These are phyloP conservation scores for Mastacembelus armatus DNA, from an alignment of 2,797 vertebrate genomes.

Conservation along the genomic window DNA sequence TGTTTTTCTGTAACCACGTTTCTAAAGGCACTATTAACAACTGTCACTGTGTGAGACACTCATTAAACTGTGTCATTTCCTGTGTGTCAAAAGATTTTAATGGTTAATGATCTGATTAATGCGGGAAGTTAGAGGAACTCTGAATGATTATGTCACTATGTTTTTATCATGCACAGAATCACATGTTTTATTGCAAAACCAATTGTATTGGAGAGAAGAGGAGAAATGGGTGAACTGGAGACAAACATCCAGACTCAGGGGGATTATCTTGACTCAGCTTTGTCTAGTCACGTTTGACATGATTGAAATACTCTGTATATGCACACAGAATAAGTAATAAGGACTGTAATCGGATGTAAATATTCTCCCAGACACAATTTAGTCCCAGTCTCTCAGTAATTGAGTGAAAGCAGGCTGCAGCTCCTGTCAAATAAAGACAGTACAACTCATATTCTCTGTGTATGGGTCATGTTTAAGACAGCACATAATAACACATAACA, in stretches of 20 bases:
- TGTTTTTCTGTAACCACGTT: slow-evolving; percentile 15
- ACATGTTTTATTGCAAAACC: too few relatives aligned
- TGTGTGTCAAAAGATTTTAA: background rate
- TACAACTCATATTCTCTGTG: slow-evolving; percentile 59
- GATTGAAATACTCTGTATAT: background rate
- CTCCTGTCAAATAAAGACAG: slow-evolving; percentile 56
- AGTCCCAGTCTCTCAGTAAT: slow-evolving; percentile 4
- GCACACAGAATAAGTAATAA: background rate
- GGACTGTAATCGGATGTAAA: slow-evolving; percentile 3
- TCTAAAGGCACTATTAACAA: background rate
- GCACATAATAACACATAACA: slow-evolving; percentile 70
- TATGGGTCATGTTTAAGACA: slow-evolving; percentile 77
- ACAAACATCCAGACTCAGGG: background rate
- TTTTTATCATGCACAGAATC: background rate
- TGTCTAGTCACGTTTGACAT: slow-evolving; percentile 1
- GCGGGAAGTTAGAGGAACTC: background rate
- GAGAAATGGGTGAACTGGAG: too few relatives aligned
- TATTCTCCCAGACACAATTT: slow-evolving; percentile 22
- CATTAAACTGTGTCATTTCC: slow-evolving; percentile 14
- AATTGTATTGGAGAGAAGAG: too few relatives aligned
- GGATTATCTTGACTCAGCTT: too few relatives aligned
- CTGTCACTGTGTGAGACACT: slow-evolving; percentile 18
- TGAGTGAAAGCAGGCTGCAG: slow-evolving; percentile 23
- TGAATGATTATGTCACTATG: background rate
- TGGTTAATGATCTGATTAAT: background rate